Evolutionary conservation across 2,888 invertebrate genomes (phyloP).

Genomic region (Orthosia gracilis): DNA sequence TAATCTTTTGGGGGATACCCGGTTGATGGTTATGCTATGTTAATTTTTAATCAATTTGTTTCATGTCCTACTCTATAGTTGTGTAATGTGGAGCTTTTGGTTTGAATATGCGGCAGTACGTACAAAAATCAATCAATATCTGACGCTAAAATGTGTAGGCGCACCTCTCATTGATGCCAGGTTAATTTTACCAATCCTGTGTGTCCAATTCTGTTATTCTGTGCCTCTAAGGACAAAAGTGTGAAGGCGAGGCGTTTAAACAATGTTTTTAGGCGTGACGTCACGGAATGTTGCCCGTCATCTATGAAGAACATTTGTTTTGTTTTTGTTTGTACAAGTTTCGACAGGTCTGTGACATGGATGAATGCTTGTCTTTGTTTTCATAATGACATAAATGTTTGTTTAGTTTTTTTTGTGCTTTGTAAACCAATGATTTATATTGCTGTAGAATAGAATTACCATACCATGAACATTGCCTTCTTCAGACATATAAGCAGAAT

Average conservation of each 20-base stretch:
- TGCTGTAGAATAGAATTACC: neutral
- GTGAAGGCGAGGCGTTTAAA: slow-evolving; percentile 34
- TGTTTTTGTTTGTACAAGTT: slow-evolving; percentile 46
- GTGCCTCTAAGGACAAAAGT: slow-evolving; percentile 23
- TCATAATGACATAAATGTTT: slow-evolving; percentile 14
- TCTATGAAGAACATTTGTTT: slow-evolving; percentile 28
- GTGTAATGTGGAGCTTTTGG: slow-evolving; percentile 25
- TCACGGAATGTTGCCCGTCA: slow-evolving; percentile 40
- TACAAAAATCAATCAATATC: slow-evolving; percentile 49
- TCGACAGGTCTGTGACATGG: slow-evolving; percentile 56
- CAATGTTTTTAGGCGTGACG: slow-evolving; percentile 35
- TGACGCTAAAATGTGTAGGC: slow-evolving; percentile 31
- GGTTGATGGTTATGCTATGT: neutral
- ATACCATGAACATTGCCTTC: too few species aligned
- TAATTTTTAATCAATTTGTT: slow-evolving; percentile 5
- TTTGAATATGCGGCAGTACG: slow-evolving; percentile 38
- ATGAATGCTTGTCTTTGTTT: slow-evolving; percentile 42
- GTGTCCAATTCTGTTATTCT: neutral
- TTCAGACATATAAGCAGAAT: neutral
- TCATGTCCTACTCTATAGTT: neutral
- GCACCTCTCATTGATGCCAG: slow-evolving; percentile 40
- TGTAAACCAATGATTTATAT: too few species aligned
- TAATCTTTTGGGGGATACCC: neutral
- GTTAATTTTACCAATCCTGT: slow-evolving; percentile 32
- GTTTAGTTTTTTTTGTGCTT: neutral